Conservation (phyloP, 2,113 vertebrate genomes). For the Apeltes quadracus region DNA sequence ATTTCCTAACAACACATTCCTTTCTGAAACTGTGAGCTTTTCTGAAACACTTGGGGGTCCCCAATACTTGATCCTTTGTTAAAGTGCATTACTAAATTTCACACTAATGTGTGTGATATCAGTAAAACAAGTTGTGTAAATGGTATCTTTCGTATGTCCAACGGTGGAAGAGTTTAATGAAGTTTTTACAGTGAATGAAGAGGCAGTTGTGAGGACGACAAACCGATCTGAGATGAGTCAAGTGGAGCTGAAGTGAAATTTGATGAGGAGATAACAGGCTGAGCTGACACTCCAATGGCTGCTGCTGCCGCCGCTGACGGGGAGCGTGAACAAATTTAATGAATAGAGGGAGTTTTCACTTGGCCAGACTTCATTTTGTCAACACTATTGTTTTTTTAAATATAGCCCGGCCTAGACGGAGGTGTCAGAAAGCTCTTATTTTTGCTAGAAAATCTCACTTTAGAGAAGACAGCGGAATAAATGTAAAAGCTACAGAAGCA, state of each 20-base stretch:
- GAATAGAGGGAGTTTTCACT: conserved; percentile 53
- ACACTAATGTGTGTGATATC: too few species aligned
- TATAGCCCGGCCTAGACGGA: conserved; percentile 28
- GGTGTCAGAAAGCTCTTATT: conserved; percentile 21
- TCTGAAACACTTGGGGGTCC: too few species aligned
- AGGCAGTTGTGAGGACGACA: conserved; percentile 23
- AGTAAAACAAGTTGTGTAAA: too few species aligned
- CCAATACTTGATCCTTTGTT: too few species aligned
- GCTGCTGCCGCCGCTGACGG: conserved; percentile 31
- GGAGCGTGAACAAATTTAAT: conserved; percentile 63
- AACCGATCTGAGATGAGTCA: conserved; percentile 42
- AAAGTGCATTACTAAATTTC: too few species aligned
- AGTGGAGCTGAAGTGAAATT: conserved; percentile 58
- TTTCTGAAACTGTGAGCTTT: too few species aligned
- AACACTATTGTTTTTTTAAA: conserved; percentile 47
- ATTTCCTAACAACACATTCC: too few species aligned
- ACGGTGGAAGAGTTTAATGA: conserved; percentile 29
- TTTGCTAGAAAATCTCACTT: conserved; percentile 10
- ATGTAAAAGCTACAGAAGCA: not conserved
- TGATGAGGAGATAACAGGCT: conserved; percentile 64
- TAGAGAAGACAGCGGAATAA: conserved; percentile 20
- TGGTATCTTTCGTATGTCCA: too few species aligned
- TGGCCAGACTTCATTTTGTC: conserved; percentile 52
- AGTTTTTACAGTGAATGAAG: conserved; percentile 42
- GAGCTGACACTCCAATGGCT: conserved; percentile 24